Evolutionary conservation across 2,113 vertebrate species (phyloP), one percentile per base, ranked within the genome.

Genomic region (Porphyrio hochstetteri): DNA sequence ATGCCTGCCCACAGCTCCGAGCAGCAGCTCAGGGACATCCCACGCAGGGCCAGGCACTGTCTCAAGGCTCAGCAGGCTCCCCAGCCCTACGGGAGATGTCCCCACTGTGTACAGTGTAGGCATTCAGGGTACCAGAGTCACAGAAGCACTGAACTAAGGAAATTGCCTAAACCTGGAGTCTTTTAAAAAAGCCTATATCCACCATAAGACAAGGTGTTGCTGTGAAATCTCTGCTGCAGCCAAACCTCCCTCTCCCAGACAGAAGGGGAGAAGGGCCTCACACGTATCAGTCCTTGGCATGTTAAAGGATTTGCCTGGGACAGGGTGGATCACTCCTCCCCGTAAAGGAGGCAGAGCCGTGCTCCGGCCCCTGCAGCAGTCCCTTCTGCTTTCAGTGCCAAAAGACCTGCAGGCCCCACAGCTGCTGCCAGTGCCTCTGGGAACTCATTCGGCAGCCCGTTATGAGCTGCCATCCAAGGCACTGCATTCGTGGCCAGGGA

Each of bases 1-100:
- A 10, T 63, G 11, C 10, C 18, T 4, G 2, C 27, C 11, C 0
- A 2, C 27, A 10, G 36, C 40, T 61, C 44, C 35, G 13, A 24
- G 21, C 29, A 71, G 38, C 29, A 76, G 38, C 7, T 76, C 7
- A 48, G 33, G 29, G 21, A 79, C 28, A 40, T 16, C 7, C 16
- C 27, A 21, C 5, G 2, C 0, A 0, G 6, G 12, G 10, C 33
- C 5, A 5, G 21, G 17, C 29, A 42, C 17, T 19, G 24, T 42
- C 13, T 61, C 27, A 7, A 33, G 19, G 23, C 38, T 74, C 7
- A 50, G 28, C 16, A 59, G 31, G 4, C 10, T 60, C 20, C 13
- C 50, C 74, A 84, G 11, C 4, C 23, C 56, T n/a, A 40, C 1
- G 0, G 1, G 10, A 82, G 53, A 42, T 7, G 9, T 57, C 6